Evolutionary conservation across 1,140 invertebrate genomes (phyloP), one percentile per base, ranked within the genome.

Genomic region (Neoseiulus cucumeris): DNA sequence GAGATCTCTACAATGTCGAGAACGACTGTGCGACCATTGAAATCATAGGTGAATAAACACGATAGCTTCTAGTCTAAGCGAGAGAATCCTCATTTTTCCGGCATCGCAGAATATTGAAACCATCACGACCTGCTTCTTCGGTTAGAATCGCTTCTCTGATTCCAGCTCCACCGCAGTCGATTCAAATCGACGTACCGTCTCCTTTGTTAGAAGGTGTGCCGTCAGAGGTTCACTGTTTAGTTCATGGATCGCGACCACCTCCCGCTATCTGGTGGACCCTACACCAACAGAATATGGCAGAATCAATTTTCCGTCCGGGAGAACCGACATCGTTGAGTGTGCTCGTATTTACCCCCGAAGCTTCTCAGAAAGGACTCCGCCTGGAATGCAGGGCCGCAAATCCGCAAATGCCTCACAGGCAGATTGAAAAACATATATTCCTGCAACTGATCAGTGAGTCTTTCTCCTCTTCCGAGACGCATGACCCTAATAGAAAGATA

Each of bases 11-110:
- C 9, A 59, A 59, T 20, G 22, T 59, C 14, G 51, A 25, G 25
- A 59, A 59, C 51, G 51, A 59, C 22, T 59, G 51, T 59, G 51
- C 51, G 14, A 59, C 33, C 51, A 17, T 59, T 2, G 51, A 59
- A 17, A 59, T 59, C 1, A 59, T 59, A 17, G 22, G 51, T 59
- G 33, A 9, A 17, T 59, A 18, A 9, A 9, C n/a, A n/a, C n/a
- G n/a, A n/a, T n/a, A n/a, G n/a, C n/a, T n/a, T n/a, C n/a, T n/a
- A n/a, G n/a, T n/a, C n/a, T n/a, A n/a, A n/a, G n/a, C n/a, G n/a
- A n/a, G n/a, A n/a, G n/a, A n/a, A n/a, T n/a, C n/a, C n/a, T n/a
- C n/a, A n/a, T n/a, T n/a, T n/a, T n/a, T n/a, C n/a, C n/a, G n/a
- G n/a, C n/a, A n/a, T n/a, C n/a, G n/a, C n/a, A n/a, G n/a, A n/a